Conservation (phyloP, 2,888 invertebrate species). For the Amphipoea oculea region DNA sequence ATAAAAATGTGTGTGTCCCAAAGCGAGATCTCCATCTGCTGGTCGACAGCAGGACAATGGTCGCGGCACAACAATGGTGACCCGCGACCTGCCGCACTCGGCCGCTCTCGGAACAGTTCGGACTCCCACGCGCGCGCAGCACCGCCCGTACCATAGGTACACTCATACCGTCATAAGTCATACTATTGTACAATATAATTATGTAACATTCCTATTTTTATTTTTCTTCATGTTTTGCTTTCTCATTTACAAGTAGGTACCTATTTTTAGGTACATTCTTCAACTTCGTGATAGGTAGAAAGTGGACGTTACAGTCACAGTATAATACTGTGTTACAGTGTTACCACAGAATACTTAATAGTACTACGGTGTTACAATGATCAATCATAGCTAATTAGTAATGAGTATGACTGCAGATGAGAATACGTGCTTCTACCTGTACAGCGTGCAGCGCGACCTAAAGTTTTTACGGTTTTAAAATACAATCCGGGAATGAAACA, state of each 20-base stretch:
- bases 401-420: background rate
- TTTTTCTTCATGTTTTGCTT: background rate
- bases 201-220: background rate
- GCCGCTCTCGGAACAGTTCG: conserved; percentile 6
- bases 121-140: conserved; percentile 12
- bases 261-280: background rate
- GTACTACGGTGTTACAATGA: background rate
- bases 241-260: background rate
- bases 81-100: conserved; percentile 39
- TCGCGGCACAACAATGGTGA: conserved; percentile 38
- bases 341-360: no score
- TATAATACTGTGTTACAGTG: no score
- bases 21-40: conserved; percentile 31
- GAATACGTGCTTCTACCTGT: background rate
- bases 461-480: background rate
- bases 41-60: conserved; percentile 40
- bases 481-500: background rate
- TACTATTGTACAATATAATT: background rate
- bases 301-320: background rate
- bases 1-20: background rate
- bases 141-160: background rate
- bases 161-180: background rate
- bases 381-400: background rate
- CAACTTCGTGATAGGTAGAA: background rate
- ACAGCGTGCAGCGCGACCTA: background rate